Conservation (phyloP, 2,888 invertebrate genomes). For the Torymus tubicola region DNA sequence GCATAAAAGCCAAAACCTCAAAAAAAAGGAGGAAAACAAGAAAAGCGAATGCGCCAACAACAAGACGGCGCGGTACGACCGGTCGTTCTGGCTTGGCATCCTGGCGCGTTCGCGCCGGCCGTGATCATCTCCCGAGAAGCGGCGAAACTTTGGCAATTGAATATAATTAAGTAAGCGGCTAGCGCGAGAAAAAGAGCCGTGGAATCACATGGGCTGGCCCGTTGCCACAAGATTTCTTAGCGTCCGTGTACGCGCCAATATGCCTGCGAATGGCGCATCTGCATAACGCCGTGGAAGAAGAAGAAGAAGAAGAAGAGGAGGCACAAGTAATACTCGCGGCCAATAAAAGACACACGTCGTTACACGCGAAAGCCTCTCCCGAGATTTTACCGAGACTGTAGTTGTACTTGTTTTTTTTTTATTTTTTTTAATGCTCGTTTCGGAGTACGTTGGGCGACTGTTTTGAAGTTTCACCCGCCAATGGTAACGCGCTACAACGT, state of each 20-base stretch:
- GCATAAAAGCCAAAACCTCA: background rate
- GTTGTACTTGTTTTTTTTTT: background rate
- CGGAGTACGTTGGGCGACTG: conserved; percentile 15
- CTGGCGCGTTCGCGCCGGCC: background rate
- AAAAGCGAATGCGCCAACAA: background rate
- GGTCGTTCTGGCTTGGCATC: conserved; percentile 40
- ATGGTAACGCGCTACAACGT: conserved; percentile 18
- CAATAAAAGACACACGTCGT: conserved; percentile 70
- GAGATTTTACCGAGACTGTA: too few relatives aligned
- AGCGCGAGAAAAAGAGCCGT: conserved; percentile 51
- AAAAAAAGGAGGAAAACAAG: background rate
- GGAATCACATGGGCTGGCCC: conserved; percentile 62
- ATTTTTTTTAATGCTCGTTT: conserved; percentile 15
- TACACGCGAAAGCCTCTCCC: background rate
- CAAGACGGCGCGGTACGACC: conserved; percentile 2
- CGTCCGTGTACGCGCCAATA: conserved; percentile 73
- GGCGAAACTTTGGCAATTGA: conserved; percentile 74
- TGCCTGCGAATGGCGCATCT: conserved; percentile 68
- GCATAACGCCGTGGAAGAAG: conserved; percentile 66
- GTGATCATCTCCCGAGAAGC: conserved; percentile 46
- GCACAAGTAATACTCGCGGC: conserved; percentile 66
- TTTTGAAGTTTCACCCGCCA: conserved; percentile 34
- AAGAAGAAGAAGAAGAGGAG: too few relatives aligned
- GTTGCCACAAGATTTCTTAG: conserved; percentile 72
- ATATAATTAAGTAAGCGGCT: conserved; percentile 72